Conservation (phyloP, 2,113 vertebrate genomes). For the Protobothrops flavoviridis region DNA sequence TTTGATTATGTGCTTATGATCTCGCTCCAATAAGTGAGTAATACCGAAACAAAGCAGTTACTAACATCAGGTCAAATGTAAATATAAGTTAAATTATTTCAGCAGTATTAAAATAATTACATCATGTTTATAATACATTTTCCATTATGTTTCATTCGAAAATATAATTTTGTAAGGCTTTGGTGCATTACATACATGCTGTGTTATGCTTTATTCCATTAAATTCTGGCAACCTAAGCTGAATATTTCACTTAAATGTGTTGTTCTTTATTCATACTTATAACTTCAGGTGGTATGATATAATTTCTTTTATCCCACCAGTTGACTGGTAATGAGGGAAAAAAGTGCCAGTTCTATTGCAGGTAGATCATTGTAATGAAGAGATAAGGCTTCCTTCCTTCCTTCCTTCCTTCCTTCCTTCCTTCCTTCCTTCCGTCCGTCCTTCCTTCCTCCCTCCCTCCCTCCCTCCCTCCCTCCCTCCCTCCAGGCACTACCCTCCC, state of each 20-base stretch:
- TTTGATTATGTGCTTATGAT: neutral
- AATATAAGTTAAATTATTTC: neutral
- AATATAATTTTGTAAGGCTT: neutral
- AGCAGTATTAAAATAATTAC: neutral
- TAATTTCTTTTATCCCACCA: neutral
- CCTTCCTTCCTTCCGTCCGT: neutral
- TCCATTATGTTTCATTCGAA: neutral
- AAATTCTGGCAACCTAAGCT: neutral
- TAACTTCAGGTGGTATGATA: neutral
- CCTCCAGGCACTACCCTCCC: too few species aligned
- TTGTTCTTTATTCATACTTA: neutral
- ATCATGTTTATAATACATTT: neutral
- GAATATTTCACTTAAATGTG: neutral
- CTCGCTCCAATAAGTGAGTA: neutral
- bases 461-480: too few species aligned
- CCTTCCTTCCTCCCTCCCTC: neutral
- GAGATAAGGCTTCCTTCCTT: neutral
- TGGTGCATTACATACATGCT: neutral
- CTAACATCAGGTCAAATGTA: neutral
- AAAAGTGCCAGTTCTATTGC: neutral
- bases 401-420: neutral
- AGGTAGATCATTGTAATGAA: neutral
- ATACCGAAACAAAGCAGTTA: neutral
- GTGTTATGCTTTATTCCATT: neutral
- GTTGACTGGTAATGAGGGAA: neutral